phyloP scores from a whole-genome alignment of 2,888 invertebrate genomes.

The Cheilosia impressa region DNA sequence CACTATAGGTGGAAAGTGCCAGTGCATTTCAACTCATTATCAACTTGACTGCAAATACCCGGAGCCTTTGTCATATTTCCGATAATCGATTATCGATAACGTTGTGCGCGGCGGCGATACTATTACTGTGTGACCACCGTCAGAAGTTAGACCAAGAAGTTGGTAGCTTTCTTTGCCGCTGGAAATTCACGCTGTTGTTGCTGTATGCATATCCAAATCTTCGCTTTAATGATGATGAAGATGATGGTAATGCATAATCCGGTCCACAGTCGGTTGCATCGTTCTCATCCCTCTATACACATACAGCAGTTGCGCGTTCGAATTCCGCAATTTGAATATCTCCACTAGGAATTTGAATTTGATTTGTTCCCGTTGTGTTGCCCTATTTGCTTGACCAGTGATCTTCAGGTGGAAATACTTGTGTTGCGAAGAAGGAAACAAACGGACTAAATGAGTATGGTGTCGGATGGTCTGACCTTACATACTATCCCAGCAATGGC shows the following conservation, averaged over 20 bases:
- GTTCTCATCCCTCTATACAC: constrained; percentile 13
- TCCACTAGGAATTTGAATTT: constrained; percentile 45
- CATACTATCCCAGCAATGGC: constrained; percentile 22
- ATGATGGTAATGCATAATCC: constrained; percentile 67
- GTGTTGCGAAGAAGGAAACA: constrained; percentile 19
- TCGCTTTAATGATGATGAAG: constrained; percentile 60
- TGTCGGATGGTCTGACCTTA: constrained; percentile 36
- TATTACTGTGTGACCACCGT: background rate
- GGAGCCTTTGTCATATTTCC: constrained; percentile 54
- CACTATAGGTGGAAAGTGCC: background rate
- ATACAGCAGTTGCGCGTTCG: constrained; percentile 9
- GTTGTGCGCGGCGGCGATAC: constrained; percentile 20
- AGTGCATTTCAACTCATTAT: constrained; percentile 38
- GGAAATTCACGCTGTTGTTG: constrained; percentile 26
- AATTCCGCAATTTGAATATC: constrained; percentile 20
- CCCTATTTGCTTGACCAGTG: constrained; percentile 44
- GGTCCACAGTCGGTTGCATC: constrained; percentile 39
- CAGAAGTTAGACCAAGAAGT: constrained; percentile 18
- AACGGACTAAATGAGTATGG: constrained; percentile 33
- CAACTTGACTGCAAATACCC: constrained; percentile 39
- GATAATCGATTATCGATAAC: constrained; percentile 62
- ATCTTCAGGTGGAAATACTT: constrained; percentile 37
- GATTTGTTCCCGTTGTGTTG: constrained; percentile 61
- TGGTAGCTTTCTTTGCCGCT: constrained; percentile 48
- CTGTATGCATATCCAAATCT: constrained; percentile 39